Conservation (phyloP, 2,888 invertebrate species). For the Eretmocerus hayati region DNA sequence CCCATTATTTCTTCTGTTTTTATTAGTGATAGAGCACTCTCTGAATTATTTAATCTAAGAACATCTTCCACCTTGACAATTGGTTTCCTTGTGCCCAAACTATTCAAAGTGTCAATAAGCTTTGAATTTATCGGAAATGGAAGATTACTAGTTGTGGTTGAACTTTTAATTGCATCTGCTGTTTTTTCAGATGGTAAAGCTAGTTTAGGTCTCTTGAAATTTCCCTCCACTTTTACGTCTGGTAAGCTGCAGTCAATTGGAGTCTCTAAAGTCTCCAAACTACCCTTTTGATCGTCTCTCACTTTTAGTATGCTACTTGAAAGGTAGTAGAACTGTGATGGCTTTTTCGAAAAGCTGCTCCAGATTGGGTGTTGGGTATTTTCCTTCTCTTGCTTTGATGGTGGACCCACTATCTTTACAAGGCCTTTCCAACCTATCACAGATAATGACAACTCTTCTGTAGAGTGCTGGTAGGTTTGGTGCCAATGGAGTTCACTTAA, state of each 20-base stretch:
- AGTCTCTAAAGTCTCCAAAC: conserved; percentile 6
- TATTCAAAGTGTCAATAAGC: too few species aligned
- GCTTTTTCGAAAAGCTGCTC: conserved; percentile 18
- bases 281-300: conserved; percentile 9
- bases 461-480: conserved; percentile 30
- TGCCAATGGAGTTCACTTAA: conserved; percentile 32
- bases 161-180: too few species aligned
- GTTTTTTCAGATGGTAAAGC: too few species aligned
- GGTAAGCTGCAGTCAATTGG: conserved; percentile 20
- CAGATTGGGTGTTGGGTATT: conserved; percentile 17
- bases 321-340: conserved; percentile 18
- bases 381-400: conserved; percentile 10
- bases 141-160: too few species aligned
- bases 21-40: not conserved
- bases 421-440: conserved; percentile 30
- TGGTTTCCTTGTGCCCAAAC: too few species aligned
- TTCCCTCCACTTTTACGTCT: too few species aligned
- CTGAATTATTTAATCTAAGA: too few species aligned
- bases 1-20: not conserved
- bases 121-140: too few species aligned
- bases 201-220: too few species aligned
- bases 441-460: conserved; percentile 33
- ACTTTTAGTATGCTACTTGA: conserved; percentile 18
- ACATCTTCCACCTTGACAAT: not conserved
- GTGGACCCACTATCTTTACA: conserved; percentile 17